phyloP scores from a whole-genome alignment of 2,113 vertebrate species.

The Xiphias gladius region DNA sequence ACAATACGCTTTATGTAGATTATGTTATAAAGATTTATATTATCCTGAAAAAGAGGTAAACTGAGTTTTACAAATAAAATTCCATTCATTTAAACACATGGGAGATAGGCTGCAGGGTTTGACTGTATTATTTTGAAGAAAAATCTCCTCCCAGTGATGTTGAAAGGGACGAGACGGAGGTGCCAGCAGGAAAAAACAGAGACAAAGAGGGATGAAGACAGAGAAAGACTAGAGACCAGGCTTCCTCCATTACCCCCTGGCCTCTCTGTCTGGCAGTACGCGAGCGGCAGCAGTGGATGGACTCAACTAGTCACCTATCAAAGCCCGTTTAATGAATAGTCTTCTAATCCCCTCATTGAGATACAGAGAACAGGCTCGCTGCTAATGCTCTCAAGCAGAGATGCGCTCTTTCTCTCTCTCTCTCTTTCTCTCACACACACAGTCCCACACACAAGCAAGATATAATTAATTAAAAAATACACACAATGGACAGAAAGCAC shows the following conservation, averaged over 20 bases:
- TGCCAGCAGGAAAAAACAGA: constrained; percentile 19
- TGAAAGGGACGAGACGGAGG: constrained; percentile 41
- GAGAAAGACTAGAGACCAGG: constrained; percentile 27
- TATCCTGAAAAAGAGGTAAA: background rate
- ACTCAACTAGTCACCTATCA: constrained; percentile 71
- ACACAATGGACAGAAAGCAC: constrained; percentile 19
- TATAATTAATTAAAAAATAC: constrained; percentile 37
- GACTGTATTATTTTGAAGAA: constrained; percentile 21
- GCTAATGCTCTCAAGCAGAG: constrained; percentile 73
- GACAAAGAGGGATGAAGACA: constrained; percentile 50
- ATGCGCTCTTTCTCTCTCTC: constrained; percentile 32
- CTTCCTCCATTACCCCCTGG: constrained; percentile 66
- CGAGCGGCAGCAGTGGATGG: constrained; percentile 44
- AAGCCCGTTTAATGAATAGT: constrained; percentile 74
- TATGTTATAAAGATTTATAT: too few species aligned
- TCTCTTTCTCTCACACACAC: constrained; percentile 22
- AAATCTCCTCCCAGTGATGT: constrained; percentile 17
- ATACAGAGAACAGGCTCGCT: constrained; percentile 73
- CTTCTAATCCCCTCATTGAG: constrained; percentile 80
- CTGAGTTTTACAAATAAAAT: background rate
- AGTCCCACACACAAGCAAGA: constrained; percentile 22
- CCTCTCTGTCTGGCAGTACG: constrained; percentile 51
- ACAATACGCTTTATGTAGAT: background rate
- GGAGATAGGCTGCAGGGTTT: background rate
- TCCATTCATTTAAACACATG: background rate